Conservation (phyloP, 2,113 vertebrate genomes). For the Limnothrissa miodon region DNA sequence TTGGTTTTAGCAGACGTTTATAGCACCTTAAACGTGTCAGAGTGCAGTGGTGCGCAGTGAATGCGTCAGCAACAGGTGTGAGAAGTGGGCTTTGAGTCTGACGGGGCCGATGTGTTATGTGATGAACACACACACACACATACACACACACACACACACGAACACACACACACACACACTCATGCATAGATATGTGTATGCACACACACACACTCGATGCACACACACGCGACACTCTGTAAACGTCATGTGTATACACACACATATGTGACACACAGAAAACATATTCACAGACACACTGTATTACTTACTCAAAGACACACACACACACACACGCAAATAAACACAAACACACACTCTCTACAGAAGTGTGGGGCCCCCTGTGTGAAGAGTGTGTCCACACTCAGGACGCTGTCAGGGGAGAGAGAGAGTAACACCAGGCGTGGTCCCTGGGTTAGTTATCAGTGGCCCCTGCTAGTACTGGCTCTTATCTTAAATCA, state of each 20-base stretch:
- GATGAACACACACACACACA: background rate
- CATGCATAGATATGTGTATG: too few relatives aligned
- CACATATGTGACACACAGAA: too few relatives aligned
- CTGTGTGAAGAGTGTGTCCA: constrained; percentile 21
- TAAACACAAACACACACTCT: too few relatives aligned
- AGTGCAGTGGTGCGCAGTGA: background rate
- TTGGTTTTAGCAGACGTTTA: background rate
- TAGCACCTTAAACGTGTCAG: background rate
- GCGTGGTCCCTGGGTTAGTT: background rate
- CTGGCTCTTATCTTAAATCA: background rate
- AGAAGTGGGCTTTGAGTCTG: background rate
- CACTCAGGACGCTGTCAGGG: constrained; percentile 20
- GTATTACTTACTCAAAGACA: too few relatives aligned
- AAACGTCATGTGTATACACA: too few relatives aligned
- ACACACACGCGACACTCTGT: too few relatives aligned
- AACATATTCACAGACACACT: too few relatives aligned
- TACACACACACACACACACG: too few relatives aligned
- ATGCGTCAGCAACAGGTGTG: background rate
- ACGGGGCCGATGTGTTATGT: background rate
- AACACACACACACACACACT: too few relatives aligned
- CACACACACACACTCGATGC: too few relatives aligned
- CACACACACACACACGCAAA: too few relatives aligned
- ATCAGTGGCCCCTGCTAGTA: background rate
- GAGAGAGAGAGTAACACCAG: background rate
- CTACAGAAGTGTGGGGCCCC: too few relatives aligned